These are phyloP conservation scores for Sebastolobus alascanus DNA, from an alignment of 2,797 vertebrate genomes.

Conservation along the genomic window DNA sequence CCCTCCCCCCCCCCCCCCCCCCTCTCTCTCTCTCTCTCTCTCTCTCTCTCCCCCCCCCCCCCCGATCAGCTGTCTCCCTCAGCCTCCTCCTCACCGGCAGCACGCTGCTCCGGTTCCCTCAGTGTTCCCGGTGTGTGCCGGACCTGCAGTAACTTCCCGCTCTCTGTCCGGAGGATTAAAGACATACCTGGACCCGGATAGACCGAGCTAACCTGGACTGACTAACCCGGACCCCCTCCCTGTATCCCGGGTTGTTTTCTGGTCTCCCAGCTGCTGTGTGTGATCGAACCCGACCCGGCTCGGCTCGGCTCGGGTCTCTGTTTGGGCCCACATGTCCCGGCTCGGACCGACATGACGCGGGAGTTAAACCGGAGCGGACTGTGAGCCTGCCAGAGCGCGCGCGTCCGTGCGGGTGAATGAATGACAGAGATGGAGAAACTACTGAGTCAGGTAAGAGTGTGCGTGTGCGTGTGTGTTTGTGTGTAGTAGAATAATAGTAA, in stretches of 20 bases:
- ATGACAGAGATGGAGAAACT: too few relatives aligned
- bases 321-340: not conserved
- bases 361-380: not conserved
- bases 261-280: too few relatives aligned
- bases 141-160: not conserved
- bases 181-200: too few relatives aligned
- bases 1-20: too few relatives aligned
- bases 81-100: not conserved
- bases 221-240: too few relatives aligned
- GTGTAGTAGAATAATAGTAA: too few relatives aligned
- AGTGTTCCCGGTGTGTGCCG: not conserved
- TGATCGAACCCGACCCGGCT: too few relatives aligned
- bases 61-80: not conserved
- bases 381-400: not conserved
- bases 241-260: too few relatives aligned
- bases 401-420: not conserved
- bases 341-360: not conserved
- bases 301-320: not conserved
- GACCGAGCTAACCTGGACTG: too few relatives aligned
- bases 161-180: too few relatives aligned
- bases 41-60: not conserved
- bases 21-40: not conserved
- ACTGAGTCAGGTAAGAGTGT: too few relatives aligned
- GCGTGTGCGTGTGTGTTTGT: too few relatives aligned
- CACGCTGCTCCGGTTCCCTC: not conserved